Percentiles rank a stretch among this genome's conserved stretches.
These are phyloP conservation scores for Furcula furcula DNA, from an alignment of 2,888 invertebrate species.

Conservation along the genomic window DNA sequence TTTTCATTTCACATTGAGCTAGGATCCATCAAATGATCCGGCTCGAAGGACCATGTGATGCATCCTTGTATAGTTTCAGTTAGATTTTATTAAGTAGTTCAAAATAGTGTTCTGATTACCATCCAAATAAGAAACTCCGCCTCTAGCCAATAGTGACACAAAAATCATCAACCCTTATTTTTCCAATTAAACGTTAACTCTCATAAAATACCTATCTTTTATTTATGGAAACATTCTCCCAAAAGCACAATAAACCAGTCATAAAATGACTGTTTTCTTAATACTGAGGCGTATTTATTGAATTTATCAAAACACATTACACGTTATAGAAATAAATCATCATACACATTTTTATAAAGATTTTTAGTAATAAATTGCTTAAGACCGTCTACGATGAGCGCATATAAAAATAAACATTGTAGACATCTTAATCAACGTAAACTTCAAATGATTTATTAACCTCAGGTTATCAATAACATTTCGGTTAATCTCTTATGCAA, in stretches of 20 bases:
- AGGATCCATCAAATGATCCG: too few relatives aligned
- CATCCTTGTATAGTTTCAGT: too few relatives aligned
- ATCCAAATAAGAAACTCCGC: too few relatives aligned
- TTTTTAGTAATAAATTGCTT: constrained; percentile 10
- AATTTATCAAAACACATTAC: constrained; percentile 22
- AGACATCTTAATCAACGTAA: too few relatives aligned
- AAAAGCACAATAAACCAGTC: constrained; percentile 26
- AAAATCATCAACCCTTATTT: neutral
- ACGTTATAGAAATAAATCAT: constrained; percentile 21
- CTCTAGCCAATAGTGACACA: too few relatives aligned
- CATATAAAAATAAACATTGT: constrained; percentile 1
- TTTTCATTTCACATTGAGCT: too few relatives aligned
- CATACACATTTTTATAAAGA: constrained; percentile 16
- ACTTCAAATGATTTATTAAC: too few relatives aligned
- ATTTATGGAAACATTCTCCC: constrained; percentile 19
- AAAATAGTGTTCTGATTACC: too few relatives aligned
- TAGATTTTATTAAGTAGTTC: too few relatives aligned
- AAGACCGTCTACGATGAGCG: neutral
- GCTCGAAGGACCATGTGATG: too few relatives aligned
- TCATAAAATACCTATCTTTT: constrained; percentile 15
- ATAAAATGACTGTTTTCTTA: constrained; percentile 21
- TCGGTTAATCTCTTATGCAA: too few relatives aligned
- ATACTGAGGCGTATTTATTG: constrained; percentile 16
- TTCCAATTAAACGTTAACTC: constrained; percentile 1
- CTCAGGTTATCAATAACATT: too few relatives aligned